These are phyloP conservation scores for Ondatra zibethicus DNA, from an alignment of 2,113 vertebrate species.

Conservation along the genomic window DNA sequence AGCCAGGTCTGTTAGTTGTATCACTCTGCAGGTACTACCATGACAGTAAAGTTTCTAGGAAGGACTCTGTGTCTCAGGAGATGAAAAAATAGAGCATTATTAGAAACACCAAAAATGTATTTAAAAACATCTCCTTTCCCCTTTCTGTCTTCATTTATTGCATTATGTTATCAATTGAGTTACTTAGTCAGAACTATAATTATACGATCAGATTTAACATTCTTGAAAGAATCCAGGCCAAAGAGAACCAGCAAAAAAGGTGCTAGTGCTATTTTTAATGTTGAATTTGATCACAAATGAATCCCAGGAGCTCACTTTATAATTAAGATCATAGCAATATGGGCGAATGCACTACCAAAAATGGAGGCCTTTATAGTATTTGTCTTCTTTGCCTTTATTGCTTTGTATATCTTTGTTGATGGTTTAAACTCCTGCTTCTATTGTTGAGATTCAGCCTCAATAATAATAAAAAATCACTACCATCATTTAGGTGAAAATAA, in stretches of 20 bases:
- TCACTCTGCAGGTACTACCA: conserved; percentile 87
- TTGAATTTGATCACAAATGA: conserved; percentile 20
- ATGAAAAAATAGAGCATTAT: conserved; percentile 26
- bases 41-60: conserved; percentile 79
- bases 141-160: conserved; percentile 11
- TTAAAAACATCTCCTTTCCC: not conserved
- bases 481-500: not conserved
- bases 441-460: not conserved
- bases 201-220: not conserved
- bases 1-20: conserved; percentile 87
- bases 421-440: not conserved
- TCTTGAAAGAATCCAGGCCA: conserved; percentile 45
- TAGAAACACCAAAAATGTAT: conserved; percentile 55
- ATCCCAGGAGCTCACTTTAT: not conserved
- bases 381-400: not conserved
- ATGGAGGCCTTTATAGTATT: not conserved
- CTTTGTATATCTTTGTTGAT: not conserved
- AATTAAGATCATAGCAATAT: not conserved
- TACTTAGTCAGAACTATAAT: conserved; percentile 35
- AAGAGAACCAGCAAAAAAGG: conserved; percentile 49
- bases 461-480: not conserved
- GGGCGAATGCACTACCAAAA: not conserved
- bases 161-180: conserved; percentile 37
- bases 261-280: not conserved
- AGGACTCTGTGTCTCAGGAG: conserved; percentile 63